Conservation (phyloP, 2,113 vertebrate genomes). For the Phrynosoma blainvillii region DNA sequence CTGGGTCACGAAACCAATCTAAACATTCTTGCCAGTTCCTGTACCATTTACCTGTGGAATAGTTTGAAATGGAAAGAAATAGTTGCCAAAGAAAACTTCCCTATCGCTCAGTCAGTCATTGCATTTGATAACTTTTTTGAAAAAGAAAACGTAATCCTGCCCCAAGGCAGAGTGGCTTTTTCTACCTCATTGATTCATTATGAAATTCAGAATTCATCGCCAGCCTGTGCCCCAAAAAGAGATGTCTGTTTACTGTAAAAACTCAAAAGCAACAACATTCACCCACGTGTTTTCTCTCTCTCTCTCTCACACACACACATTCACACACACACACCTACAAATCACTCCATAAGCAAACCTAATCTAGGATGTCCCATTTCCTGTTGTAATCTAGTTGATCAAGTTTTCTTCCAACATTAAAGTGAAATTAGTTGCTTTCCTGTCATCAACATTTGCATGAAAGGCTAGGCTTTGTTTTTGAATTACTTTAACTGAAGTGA, state of each 20-base stretch:
- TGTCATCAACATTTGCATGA: background rate
- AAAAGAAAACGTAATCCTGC: conserved; percentile 27
- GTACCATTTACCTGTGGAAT: background rate
- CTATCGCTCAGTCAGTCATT: background rate
- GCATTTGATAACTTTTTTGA: fast-evolving
- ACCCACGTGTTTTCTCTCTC: background rate
- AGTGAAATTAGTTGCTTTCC: background rate
- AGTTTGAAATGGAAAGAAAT: conserved; percentile 32
- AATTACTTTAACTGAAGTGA: background rate
- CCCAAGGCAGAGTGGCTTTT: fast-evolving
- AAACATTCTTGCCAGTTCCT: conserved; percentile 26
- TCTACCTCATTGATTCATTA: fast-evolving
- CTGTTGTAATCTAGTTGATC: conserved; percentile 39
- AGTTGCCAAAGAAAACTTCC: fast-evolving
- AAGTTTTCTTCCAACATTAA: conserved; percentile 27
- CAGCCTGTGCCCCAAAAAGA: background rate
- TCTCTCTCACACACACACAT: background rate
- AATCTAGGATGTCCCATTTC: background rate
- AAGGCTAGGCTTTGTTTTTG: background rate
- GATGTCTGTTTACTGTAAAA: conserved; percentile 18
- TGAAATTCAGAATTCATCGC: background rate
- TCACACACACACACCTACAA: fast-evolving
- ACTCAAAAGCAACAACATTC: fast-evolving
- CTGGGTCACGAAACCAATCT: background rate
- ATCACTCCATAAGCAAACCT: fast-evolving